These are phyloP conservation scores for Sturnus vulgaris DNA, from an alignment of 2,113 vertebrate species.

Conservation along the genomic window DNA sequence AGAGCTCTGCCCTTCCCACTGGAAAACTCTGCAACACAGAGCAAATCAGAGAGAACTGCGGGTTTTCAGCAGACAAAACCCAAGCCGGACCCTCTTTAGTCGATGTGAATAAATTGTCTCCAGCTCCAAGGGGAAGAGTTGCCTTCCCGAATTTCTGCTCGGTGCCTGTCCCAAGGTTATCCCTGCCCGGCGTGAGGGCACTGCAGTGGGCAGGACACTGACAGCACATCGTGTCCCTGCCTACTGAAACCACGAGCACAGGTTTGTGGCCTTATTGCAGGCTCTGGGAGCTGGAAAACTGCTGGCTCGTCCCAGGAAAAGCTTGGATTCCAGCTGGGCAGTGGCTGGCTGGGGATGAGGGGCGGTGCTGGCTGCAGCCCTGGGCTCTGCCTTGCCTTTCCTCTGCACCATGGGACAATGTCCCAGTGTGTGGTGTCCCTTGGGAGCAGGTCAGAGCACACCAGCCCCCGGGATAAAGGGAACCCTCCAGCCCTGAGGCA, in stretches of 20 bases:
- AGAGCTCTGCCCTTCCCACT: not conserved
- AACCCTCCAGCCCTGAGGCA: not conserved
- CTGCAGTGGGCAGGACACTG: not conserved
- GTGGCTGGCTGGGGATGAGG: not conserved
- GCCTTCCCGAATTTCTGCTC: not conserved
- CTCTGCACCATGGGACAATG: accelerated
- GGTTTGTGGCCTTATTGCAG: not conserved
- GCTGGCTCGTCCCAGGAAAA: not conserved
- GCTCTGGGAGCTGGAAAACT: not conserved
- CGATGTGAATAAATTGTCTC: not conserved
- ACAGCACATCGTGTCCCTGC: accelerated
- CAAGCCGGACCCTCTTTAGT: accelerated
- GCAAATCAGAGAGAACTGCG: accelerated
- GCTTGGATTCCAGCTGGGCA: not conserved
- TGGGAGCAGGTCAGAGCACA: not conserved
- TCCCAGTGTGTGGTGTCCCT: no score
- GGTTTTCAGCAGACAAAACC: not conserved
- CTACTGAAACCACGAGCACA: not conserved
- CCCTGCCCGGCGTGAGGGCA: not conserved
- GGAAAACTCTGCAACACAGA: not conserved
- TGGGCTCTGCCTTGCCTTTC: not conserved
- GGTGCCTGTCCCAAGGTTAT: not conserved
- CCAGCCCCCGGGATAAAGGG: not conserved
- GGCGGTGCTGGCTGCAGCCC: not conserved
- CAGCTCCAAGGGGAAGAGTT: not conserved